Evolutionary conservation across 2,797 vertebrate genomes (phyloP), one percentile per base, ranked within the genome.

Genomic region (Cossypha caffra): DNA sequence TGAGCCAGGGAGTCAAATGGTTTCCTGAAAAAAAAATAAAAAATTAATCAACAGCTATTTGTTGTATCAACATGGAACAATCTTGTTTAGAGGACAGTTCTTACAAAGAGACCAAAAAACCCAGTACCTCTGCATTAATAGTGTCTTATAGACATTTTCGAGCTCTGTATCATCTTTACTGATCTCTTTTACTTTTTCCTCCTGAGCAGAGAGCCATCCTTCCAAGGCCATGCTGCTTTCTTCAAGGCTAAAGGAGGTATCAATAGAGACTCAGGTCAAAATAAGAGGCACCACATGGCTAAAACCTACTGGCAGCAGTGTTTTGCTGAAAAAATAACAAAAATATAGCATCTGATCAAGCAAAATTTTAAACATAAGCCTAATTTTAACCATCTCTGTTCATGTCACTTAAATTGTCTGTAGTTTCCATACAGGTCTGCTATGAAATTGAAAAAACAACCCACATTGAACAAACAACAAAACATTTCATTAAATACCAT

Each of bases 171-270:
- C 93, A n/a, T 96, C 93, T 58, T 97, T 92, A 78, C 97, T 95
- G 13, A 96, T 83, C n/a, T 96, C 97, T 76, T 81, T 95, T 7
- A 98, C 96, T 68, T 98, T 97, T 67, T 98, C 97, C 80, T 99
- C 98, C 90, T 98, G 98, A 96, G 81, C 91, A 84, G 97, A 96
- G 47, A 99, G 97, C 99, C 99, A 99, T 21, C 98, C 97, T 58
- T 91, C 95, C 80, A 99, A 98, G 72, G 94, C 88, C 5, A 72
- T 95, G 10, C 96, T 97, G 42, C 98, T 98, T 91, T 98, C 98
- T 94, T 99, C 98, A 76, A 99, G 97, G 89, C 99, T 99, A 63
- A 90, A 74, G 94, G 40, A 75, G 51, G 26, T 24, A 74, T 11
- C 83, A 42, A 95, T 5, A 91, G 7, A 71, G 52, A 72, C 11